phyloP scores from a whole-genome alignment of 2,797 vertebrate species.

The Myotis planiceps region DNA sequence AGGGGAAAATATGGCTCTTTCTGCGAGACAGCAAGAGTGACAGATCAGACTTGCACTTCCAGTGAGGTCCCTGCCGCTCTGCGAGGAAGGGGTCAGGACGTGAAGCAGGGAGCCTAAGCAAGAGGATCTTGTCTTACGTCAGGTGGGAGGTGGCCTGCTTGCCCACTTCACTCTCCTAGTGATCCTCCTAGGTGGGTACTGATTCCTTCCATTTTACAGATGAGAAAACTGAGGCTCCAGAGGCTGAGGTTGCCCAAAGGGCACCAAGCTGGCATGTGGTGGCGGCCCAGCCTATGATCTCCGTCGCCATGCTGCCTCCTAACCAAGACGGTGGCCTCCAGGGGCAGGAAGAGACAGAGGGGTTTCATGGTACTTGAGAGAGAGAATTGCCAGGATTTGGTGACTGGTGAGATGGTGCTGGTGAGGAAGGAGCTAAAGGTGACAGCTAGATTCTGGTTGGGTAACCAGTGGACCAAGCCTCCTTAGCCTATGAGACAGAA shows the following conservation, averaged over 20 bases:
- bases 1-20: slow-evolving; percentile 31
- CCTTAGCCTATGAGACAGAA: too few species aligned
- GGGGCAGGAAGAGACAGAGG: neutral
- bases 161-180: neutral
- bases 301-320: neutral
- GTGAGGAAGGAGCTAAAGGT: neutral
- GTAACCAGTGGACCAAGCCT: neutral
- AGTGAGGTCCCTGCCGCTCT: neutral
- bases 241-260: neutral
- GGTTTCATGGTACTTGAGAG: neutral
- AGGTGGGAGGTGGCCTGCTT: neutral
- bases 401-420: neutral
- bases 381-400: neutral
- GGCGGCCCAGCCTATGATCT: neutral
- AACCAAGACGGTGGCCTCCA: neutral
- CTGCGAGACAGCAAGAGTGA: neutral
- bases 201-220: neutral
- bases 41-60: neutral
- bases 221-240: neutral
- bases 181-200: neutral
- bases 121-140: neutral
- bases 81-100: neutral
- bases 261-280: neutral
- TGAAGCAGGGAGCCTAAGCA: too few species aligned
- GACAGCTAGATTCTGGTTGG: neutral